Conservation (phyloP, 2,888 invertebrate genomes). For the Fragum whitleyi region DNA sequence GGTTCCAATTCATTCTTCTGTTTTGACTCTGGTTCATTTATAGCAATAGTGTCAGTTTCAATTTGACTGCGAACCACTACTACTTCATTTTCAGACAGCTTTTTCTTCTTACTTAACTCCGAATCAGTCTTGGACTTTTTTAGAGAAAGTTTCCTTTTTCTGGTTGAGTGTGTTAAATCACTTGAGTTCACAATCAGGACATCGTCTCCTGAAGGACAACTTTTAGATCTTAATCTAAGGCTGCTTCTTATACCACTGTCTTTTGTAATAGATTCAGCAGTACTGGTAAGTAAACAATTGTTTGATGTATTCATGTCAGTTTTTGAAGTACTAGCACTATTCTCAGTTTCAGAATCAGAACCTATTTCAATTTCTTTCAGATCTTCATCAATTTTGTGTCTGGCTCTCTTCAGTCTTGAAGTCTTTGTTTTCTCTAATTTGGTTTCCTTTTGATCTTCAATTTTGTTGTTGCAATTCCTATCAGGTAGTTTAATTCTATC, state of each 20-base stretch:
- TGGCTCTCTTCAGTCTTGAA: background rate
- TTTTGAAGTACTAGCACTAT: background rate
- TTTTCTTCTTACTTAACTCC: conserved; percentile 17
- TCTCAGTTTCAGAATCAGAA: background rate
- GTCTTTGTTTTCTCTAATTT: background rate
- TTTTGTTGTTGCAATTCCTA: background rate
- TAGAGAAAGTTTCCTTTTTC: conserved; percentile 32
- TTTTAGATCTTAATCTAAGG: background rate
- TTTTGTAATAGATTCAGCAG: background rate
- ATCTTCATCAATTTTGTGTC: background rate
- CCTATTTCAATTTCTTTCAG: background rate
- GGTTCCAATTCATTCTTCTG: background rate
- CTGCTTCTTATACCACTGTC: background rate
- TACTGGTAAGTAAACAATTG: background rate
- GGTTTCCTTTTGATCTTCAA: background rate
- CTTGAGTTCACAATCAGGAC: background rate
- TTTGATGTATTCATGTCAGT: background rate
- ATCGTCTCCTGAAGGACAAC: conserved; percentile 1
- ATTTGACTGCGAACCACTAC: background rate
- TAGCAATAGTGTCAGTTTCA: background rate
- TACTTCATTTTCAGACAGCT: background rate
- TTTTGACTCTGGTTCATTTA: background rate
- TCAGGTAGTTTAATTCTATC: background rate
- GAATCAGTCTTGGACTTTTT: conserved; percentile 43
- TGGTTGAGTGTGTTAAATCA: background rate